These are phyloP conservation scores for Phymorhynchus buccinoides DNA, from an alignment of 1,140 invertebrate genomes.

Conservation along the genomic window DNA sequence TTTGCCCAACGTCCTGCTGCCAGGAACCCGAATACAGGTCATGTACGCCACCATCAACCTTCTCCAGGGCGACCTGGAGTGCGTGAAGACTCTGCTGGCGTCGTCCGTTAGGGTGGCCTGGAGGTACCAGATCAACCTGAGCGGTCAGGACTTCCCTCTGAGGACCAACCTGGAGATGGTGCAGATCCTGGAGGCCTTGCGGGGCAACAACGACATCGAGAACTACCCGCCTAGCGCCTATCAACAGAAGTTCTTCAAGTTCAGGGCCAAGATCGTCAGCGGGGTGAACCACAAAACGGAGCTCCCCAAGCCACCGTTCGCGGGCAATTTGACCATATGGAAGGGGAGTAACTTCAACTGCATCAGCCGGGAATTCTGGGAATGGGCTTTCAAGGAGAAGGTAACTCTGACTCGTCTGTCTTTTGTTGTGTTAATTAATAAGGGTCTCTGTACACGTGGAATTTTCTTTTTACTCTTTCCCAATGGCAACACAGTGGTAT, in stretches of 20 bases:
- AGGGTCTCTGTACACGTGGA: too few relatives aligned
- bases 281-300: neutral
- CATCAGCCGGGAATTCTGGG: neutral
- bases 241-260: neutral
- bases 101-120: constrained; percentile 45
- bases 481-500: too few relatives aligned
- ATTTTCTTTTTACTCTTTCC: too few relatives aligned
- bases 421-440: too few relatives aligned
- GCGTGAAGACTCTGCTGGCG: constrained; percentile 28
- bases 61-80: constrained; percentile 43
- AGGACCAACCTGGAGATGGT: constrained; percentile 67
- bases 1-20: constrained; percentile 41
- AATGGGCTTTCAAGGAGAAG: neutral
- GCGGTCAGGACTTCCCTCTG: constrained; percentile 68
- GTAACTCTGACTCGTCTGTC: too few relatives aligned
- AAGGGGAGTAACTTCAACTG: constrained; percentile 7
- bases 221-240: neutral
- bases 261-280: neutral
- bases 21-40: neutral
- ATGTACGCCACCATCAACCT: constrained; percentile 8
- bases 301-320: neutral
- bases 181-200: constrained; percentile 56
- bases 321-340: neutral
- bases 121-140: constrained; percentile 60
- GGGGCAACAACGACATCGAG: constrained; percentile 64